Evolutionary conservation across 64 coral and sea anemone genomes (phyloP).

Genomic region (Pocillopora verrucosa): DNA sequence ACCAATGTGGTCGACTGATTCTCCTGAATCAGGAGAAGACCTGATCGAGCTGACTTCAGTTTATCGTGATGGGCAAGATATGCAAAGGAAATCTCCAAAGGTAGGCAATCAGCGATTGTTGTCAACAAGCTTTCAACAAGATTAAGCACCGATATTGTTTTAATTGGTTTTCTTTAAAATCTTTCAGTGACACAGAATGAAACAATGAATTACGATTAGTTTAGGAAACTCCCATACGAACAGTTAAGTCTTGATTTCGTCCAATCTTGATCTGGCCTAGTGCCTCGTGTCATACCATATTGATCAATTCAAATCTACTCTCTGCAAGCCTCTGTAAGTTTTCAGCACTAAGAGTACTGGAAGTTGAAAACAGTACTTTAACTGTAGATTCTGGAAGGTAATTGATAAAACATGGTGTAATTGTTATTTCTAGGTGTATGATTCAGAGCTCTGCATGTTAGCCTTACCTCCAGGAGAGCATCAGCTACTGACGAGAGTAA

Average conservation of each 20-base stretch:
- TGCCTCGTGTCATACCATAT: not conserved
- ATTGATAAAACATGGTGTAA: not conserved
- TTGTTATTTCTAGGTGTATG: slow-evolving; percentile 8
- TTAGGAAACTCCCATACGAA: no score
- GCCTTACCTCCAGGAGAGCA: slow-evolving; percentile 50
- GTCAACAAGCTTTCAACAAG: no score
- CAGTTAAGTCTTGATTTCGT: no score
- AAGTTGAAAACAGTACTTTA: not conserved
- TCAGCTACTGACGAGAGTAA: slow-evolving; percentile 23
- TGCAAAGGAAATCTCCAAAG: not conserved
- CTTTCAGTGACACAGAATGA: not conserved
- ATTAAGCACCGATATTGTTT: not conserved
- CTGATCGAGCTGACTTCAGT: slow-evolving; percentile 28
- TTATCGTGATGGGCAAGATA: slow-evolving; percentile 1
- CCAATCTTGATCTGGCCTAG: no score
- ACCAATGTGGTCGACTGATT: not conserved
- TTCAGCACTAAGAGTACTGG: not conserved
- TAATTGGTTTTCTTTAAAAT: not conserved
- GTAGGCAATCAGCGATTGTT: not conserved
- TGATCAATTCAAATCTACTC: not conserved
- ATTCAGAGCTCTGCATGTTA: slow-evolving; percentile 41
- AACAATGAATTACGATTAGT: not conserved
- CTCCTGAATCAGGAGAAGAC: not conserved
- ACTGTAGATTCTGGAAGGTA: no score
- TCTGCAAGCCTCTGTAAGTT: not conserved